Evolutionary conservation across 2,888 invertebrate species (phyloP), one percentile per base, ranked within the genome.

Genomic region (Phragmatobia fuliginosa): DNA sequence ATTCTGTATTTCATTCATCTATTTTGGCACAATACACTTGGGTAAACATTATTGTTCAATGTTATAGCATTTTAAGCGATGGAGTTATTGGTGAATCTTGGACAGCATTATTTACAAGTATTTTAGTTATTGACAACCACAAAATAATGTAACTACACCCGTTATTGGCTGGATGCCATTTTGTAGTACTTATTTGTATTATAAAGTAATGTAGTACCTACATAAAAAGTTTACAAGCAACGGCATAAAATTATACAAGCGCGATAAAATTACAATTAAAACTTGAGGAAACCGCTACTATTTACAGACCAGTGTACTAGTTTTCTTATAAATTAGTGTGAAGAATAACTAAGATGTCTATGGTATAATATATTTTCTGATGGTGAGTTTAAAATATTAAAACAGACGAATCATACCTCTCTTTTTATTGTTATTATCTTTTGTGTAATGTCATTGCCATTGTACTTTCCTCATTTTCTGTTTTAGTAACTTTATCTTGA

Each of bases 221-320:
- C 62, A 28, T 62, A 41, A 62, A 41, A 62, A 11, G 5, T 14
- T 62, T 62, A 62, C 31, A 62, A 31, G 41, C 28, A 41, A 28
- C 21, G 28, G 41, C 10, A 28, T 56, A 28, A 14, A 56, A 56
- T 16, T 14, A n/a, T n/a, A n/a, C n/a, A 16, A 31, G 21, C 21
- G 21, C 21, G 41, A 62, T 41, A 62, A 41, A 41, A 62, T 11
- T 18, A 4, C 31, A 11, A 10, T 41, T 28, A 62, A 62, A 6
- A 38, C 28, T 10, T 3, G 10, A n/a, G 28, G 28, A 18, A 62
- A 3, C 38, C 25, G 18, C 1, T 7, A 10, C 38, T 18, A 3
- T 18, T 62, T 38, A 18, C 4, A 21, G 38, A 18, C 1, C 18
- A 61, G 36, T 16, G 61, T 28, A 36, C 16, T 4, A 62, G 38